Conservation (phyloP, 1,140 invertebrate genomes). For the Lordiphosa mommai region DNA sequence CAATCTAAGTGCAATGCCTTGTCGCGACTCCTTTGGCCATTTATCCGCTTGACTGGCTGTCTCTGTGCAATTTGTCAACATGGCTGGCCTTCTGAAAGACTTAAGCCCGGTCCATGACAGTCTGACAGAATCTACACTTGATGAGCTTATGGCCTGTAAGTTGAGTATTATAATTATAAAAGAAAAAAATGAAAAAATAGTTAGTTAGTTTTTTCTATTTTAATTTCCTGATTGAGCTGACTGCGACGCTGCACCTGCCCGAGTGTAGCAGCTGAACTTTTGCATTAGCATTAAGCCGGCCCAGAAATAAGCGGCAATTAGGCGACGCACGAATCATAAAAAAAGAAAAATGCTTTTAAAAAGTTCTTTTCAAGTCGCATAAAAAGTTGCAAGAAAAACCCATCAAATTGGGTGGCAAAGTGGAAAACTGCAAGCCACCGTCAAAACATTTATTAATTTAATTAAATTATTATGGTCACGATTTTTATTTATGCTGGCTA, state of each 20-base stretch:
- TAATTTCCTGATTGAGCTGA: not conserved
- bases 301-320: constrained; percentile 40
- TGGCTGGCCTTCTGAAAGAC: constrained; percentile 51
- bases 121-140: constrained; percentile 10
- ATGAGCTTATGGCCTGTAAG: constrained; percentile 16
- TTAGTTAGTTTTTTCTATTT: not conserved
- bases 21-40: constrained; percentile 41
- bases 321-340: constrained; percentile 37
- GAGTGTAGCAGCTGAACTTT: constrained; percentile 23
- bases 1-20: constrained; percentile 69
- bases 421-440: not conserved
- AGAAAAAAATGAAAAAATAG: too few species aligned
- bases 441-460: constrained; percentile 39
- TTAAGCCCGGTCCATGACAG: constrained; percentile 41
- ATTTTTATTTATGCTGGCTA: constrained; percentile 19
- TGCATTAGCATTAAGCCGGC: constrained; percentile 49
- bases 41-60: constrained; percentile 23
- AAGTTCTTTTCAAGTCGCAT: constrained; percentile 54
- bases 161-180: too few species aligned
- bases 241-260: too few species aligned
- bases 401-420: too few species aligned
- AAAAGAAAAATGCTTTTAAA: constrained; percentile 45
- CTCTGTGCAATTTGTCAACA: constrained; percentile 52
- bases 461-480: constrained; percentile 45
- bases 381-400: constrained; percentile 23